Evolutionary conservation across 2,888 invertebrate genomes (phyloP).

Genomic region (Serripes groenlandicus): DNA sequence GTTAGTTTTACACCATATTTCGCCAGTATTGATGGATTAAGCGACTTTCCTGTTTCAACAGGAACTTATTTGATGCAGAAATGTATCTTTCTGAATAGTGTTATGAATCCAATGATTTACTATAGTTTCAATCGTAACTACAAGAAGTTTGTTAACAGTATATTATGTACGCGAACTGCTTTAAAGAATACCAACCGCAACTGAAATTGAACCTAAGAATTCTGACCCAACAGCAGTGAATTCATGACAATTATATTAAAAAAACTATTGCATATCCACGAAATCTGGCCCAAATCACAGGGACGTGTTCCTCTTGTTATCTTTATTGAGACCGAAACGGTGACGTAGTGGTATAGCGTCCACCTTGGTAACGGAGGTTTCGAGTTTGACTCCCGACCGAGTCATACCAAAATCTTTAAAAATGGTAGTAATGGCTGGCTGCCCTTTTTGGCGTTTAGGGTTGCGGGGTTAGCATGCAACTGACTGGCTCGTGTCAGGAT

Average conservation of each 20-base stretch:
- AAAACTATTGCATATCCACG: neutral
- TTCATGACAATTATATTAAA: neutral
- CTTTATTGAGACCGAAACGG: neutral
- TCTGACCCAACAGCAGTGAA: neutral
- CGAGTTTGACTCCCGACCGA: too few species aligned
- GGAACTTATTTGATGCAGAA: neutral
- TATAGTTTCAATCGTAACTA: neutral
- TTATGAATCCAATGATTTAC: constrained; percentile 6
- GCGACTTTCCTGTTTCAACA: neutral
- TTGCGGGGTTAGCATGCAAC: too few species aligned
- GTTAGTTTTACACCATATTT: constrained; percentile 2
- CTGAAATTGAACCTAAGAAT: neutral
- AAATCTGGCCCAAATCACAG: neutral
- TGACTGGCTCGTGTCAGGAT: too few species aligned
- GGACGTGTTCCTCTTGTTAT: neutral
- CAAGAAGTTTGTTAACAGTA: neutral
- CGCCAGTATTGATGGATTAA: neutral
- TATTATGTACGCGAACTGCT: neutral
- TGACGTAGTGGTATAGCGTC: neutral
- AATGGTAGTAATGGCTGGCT: too few species aligned
- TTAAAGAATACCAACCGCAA: neutral
- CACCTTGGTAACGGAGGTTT: too few species aligned
- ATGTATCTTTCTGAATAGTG: constrained; percentile 7
- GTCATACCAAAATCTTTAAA: too few species aligned
- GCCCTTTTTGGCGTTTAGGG: too few species aligned